Evolutionary conservation across 2,888 invertebrate species (phyloP).

Genomic region (Habroteleia sp.): DNA sequence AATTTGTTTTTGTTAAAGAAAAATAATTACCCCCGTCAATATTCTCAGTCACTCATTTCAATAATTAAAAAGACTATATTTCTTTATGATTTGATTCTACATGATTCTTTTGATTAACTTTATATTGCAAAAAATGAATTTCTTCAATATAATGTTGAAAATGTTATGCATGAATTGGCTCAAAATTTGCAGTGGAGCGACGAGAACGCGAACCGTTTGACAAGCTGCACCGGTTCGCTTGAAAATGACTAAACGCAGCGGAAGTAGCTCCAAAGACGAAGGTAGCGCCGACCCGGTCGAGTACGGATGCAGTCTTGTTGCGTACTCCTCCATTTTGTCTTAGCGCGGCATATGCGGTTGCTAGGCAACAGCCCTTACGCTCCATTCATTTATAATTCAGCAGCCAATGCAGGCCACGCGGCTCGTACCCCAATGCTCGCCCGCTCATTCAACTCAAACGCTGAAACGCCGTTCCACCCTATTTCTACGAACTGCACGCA

Average conservation of each 20-base stretch:
- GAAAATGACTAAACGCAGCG: conserved; percentile 46
- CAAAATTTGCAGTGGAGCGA: too few relatives aligned
- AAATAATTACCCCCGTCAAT: too few relatives aligned
- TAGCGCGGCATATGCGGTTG: conserved; percentile 80
- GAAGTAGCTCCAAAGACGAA: conserved; percentile 54
- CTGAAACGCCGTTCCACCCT: conserved; percentile 69
- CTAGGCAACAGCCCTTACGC: conserved; percentile 81
- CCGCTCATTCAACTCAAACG: conserved; percentile 70
- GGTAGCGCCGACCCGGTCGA: conserved; percentile 64
- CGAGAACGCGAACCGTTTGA: too few relatives aligned
- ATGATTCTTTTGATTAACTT: too few relatives aligned
- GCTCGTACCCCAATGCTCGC: conserved; percentile 72
- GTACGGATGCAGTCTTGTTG: conserved; percentile 67
- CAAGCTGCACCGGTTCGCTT: conserved; percentile 4
- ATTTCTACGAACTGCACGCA: conserved; percentile 63
- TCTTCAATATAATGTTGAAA: too few relatives aligned
- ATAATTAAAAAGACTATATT: too few relatives aligned
- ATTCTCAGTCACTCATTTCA: too few relatives aligned
- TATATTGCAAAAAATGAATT: too few relatives aligned
- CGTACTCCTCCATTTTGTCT: conserved; percentile 81
- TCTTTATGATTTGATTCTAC: too few relatives aligned
- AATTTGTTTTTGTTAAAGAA: too few relatives aligned
- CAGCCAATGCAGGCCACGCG: conserved; percentile 81
- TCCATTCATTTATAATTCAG: conserved; percentile 81
- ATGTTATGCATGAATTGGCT: too few relatives aligned